Conservation (phyloP, 2,797 vertebrate species). For the Saguinus oedipus region DNA sequence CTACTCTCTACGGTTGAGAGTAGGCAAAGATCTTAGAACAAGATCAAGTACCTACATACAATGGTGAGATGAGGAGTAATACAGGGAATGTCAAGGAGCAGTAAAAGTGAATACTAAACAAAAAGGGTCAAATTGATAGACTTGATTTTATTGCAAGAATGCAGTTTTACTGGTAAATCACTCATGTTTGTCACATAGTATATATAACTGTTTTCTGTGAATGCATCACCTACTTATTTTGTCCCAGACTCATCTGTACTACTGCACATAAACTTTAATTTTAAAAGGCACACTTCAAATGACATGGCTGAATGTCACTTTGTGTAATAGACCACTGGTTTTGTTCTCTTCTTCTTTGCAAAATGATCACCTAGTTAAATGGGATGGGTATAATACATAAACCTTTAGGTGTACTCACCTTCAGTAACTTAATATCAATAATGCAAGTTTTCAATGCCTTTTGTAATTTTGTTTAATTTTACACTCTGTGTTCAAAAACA, state of each 20-base stretch:
- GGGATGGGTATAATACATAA: neutral
- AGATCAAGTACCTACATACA: neutral
- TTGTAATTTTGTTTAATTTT: slow-evolving; percentile 38
- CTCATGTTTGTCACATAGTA: neutral
- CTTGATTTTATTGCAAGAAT: slow-evolving; percentile 20
- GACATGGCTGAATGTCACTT: neutral
- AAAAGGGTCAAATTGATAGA: slow-evolving; percentile 10
- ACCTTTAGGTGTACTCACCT: neutral
- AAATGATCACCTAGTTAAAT: slow-evolving; percentile 28
- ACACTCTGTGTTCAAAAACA: neutral
- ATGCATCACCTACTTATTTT: slow-evolving; percentile 48
- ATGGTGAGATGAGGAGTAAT: neutral
- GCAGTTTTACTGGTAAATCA: neutral
- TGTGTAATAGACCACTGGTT: neutral
- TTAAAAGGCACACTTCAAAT: slow-evolving; percentile 38
- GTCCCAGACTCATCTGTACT: neutral
- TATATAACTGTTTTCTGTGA: neutral
- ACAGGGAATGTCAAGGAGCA: neutral
- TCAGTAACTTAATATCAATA: slow-evolving; percentile 21
- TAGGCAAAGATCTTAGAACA: slow-evolving; percentile 34
- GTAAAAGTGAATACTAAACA: neutral
- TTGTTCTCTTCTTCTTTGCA: slow-evolving; percentile 6
- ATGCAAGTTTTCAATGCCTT: neutral
- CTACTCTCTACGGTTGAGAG: neutral
- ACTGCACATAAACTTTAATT: slow-evolving; percentile 46